phyloP scores from a whole-genome alignment of 1,140 invertebrate genomes.

The Orius insidiosus region DNA sequence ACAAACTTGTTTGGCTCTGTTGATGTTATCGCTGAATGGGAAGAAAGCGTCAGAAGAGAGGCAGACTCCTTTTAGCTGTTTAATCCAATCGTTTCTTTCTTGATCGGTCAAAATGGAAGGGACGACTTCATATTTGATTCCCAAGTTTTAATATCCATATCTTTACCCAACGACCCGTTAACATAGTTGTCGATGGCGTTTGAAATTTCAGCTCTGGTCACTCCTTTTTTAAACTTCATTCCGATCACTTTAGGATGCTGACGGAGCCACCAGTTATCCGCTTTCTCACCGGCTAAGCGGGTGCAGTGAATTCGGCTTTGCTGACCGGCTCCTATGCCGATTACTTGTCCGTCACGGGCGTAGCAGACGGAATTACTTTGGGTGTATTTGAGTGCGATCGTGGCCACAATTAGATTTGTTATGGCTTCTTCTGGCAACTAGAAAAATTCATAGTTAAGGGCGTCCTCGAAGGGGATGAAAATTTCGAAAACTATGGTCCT shows the following conservation, averaged over 20 bases:
- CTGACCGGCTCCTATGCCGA: constrained; percentile 94
- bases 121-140: constrained; percentile 52
- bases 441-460: too few species aligned
- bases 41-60: constrained; percentile 98
- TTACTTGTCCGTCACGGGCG: constrained; percentile 77
- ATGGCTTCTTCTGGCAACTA: constrained; percentile 55
- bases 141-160: constrained; percentile 50
- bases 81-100: constrained; percentile 66
- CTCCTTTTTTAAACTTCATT: constrained; percentile 77
- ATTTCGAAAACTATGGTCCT: too few species aligned
- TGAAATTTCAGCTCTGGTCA: constrained; percentile 82
- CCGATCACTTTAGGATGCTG: constrained; percentile 73
- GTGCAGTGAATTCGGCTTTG: constrained; percentile 97
- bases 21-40: constrained; percentile 94
- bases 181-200: constrained; percentile 96
- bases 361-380: constrained; percentile 96
- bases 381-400: constrained; percentile 92
- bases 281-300: constrained; percentile 88
- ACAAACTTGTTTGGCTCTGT: constrained; percentile 73
- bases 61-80: constrained; percentile 63
- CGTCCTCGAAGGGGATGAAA: too few species aligned
- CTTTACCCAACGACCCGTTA: constrained; percentile 68
- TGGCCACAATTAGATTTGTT: constrained; percentile 86
- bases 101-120: constrained; percentile 45
- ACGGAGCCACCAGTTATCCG: constrained; percentile 96